Percentiles rank a stretch among this genome's conserved stretches.
These are phyloP conservation scores for Portunus trituberculatus DNA, from an alignment of 1,140 invertebrate species.

Conservation along the genomic window DNA sequence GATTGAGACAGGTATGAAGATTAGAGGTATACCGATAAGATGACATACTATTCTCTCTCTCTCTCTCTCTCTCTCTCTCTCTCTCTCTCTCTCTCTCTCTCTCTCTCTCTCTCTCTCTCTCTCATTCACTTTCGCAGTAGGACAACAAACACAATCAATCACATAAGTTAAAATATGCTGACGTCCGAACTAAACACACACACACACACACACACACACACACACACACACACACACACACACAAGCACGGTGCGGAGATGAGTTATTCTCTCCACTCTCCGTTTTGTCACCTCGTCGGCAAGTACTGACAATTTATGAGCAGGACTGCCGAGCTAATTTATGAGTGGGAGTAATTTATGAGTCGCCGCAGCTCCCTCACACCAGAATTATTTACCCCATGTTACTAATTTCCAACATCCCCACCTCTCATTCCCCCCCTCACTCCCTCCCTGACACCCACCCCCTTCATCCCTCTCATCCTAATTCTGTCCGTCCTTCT, in stretches of 20 bases:
- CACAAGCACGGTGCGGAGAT: conserved; percentile 32
- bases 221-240: conserved; percentile 53
- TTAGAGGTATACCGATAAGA: not conserved
- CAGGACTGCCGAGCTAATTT: conserved; percentile 47
- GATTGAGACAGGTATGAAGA: not conserved
- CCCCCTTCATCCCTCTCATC: not conserved
- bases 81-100: not conserved
- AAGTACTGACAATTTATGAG: conserved; percentile 70
- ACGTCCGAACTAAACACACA: conserved; percentile 25
- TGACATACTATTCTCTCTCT: not conserved
- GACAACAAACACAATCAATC: not conserved
- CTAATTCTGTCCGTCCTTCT: not conserved
- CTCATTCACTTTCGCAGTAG: not conserved
- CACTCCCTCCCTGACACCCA: conserved; percentile 36
- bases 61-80: not conserved
- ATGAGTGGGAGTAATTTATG: conserved; percentile 62
- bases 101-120: not conserved
- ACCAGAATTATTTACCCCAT: conserved; percentile 63
- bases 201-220: conserved; percentile 66
- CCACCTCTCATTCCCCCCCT: not conserved
- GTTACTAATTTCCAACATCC: conserved; percentile 38
- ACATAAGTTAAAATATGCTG: not conserved
- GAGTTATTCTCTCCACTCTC: conserved; percentile 23
- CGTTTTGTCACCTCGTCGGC: conserved; percentile 69
- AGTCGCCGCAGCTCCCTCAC: conserved; percentile 45